phyloP scores from a whole-genome alignment of 2,797 vertebrate genomes.

The Sebastes glaucus region DNA sequence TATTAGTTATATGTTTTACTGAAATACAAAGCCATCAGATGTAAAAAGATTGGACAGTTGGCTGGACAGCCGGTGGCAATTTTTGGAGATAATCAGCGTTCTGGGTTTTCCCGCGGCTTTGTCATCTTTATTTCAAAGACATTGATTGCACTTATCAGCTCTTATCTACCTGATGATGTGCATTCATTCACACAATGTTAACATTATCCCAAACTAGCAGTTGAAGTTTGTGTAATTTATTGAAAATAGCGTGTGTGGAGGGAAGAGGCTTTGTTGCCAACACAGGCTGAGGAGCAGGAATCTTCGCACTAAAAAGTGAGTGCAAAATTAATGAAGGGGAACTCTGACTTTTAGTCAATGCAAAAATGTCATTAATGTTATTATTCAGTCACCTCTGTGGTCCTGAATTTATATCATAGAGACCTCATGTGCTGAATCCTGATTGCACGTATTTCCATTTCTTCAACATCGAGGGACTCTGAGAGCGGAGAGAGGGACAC shows the following conservation, averaged over 20 bases:
- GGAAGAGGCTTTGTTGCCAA: constrained; percentile 13
- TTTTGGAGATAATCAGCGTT: constrained; percentile 61
- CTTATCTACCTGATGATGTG: constrained; percentile 61
- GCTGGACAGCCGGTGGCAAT: constrained; percentile 44
- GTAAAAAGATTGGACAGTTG: constrained; percentile 57
- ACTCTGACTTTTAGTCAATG: constrained; percentile 81
- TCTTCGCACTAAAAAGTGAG: constrained; percentile 50
- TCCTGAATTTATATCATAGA: constrained; percentile 80
- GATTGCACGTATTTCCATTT: constrained; percentile 78
- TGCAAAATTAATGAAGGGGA: constrained; percentile 81
- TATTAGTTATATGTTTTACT: constrained; percentile 61
- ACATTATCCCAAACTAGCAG: constrained; percentile 36
- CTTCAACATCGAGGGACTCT: constrained; percentile 67
- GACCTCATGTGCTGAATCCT: constrained; percentile 76
- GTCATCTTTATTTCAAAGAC: constrained; percentile 66
- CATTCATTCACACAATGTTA: constrained; percentile 65
- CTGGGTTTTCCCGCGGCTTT: constrained; percentile 44
- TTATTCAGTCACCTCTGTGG: constrained; percentile 81
- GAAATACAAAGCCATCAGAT: constrained; percentile 57
- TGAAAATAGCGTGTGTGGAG: constrained; percentile 29
- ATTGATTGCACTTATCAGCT: constrained; percentile 66
- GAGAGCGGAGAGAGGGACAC: constrained; percentile 33
- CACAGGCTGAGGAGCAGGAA: constrained; percentile 6
- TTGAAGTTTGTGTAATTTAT: constrained; percentile 41
- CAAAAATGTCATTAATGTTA: constrained; percentile 84